These are phyloP conservation scores for Nasonia vitripennis DNA, from an alignment of 1,140 invertebrate species.

Conservation along the genomic window DNA sequence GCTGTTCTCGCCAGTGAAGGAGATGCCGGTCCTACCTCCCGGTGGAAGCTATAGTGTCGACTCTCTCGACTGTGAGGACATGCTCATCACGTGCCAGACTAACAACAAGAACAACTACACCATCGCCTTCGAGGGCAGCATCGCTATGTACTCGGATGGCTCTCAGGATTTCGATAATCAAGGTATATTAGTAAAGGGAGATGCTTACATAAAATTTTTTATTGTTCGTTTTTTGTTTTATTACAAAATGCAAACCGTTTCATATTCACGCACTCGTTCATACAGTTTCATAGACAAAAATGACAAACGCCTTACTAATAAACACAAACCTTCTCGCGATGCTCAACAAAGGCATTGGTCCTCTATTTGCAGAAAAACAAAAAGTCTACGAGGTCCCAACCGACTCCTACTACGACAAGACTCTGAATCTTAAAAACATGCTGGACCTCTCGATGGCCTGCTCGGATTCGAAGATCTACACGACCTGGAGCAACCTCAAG, in stretches of 20 bases:
- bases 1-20: constrained; percentile 93
- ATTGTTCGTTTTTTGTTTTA: neutral
- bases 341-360: constrained; percentile 26
- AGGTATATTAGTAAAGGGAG: constrained; percentile 68
- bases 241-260: neutral
- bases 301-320: neutral
- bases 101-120: constrained; percentile 95
- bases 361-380: constrained; percentile 66
- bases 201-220: neutral
- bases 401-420: constrained; percentile 66
- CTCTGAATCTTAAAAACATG: constrained; percentile 68
- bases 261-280: neutral
- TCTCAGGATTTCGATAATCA: constrained; percentile 83
- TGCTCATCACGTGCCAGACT: constrained; percentile 90
- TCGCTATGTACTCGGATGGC: constrained; percentile 89
- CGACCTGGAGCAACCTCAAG: constrained; percentile 89
- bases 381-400: constrained; percentile 63
- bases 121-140: constrained; percentile 93
- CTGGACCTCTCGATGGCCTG: constrained; percentile 86
- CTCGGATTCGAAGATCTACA: constrained; percentile 87
- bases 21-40: constrained; percentile 81
- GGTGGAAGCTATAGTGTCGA: constrained; percentile 89
- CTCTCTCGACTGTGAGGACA: constrained; percentile 92
- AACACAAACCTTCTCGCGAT: neutral
- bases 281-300: neutral